These are phyloP conservation scores for Forbesichthys papilliferus DNA, from an alignment of 2,113 vertebrate genomes.

Conservation along the genomic window DNA sequence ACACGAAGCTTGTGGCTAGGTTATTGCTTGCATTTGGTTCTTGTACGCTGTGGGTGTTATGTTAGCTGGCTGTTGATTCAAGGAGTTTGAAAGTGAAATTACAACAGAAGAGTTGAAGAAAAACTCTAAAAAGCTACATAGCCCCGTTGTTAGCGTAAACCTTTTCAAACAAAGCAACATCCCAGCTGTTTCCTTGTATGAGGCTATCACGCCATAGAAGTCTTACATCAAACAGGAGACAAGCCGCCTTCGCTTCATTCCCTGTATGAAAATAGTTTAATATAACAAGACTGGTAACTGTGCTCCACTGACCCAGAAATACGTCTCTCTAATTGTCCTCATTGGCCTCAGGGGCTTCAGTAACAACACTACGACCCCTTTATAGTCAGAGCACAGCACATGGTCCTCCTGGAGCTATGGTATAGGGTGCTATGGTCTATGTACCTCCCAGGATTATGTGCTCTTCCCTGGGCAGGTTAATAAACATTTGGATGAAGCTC, in stretches of 20 bases:
- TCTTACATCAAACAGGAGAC: constrained; percentile 32
- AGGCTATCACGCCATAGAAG: constrained; percentile 21
- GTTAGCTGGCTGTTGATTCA: constrained; percentile 49
- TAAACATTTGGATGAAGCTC: background rate
- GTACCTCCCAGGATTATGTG: constrained; percentile 44
- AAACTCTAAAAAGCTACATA: constrained; percentile 30
- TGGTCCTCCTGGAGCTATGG: constrained; percentile 43
- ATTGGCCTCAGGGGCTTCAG: constrained; percentile 56
- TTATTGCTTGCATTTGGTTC: constrained; percentile 30
- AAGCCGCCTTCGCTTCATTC: constrained; percentile 19
- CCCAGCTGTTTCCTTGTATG: constrained; percentile 3
- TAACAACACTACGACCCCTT: constrained; percentile 62
- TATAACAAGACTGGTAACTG: constrained; percentile 46
- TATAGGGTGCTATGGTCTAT: constrained; percentile 11
- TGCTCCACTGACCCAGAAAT: constrained; percentile 70
- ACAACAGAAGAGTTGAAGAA: constrained; percentile 35
- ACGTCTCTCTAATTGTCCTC: constrained; percentile 72
- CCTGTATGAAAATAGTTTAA: constrained; percentile 35
- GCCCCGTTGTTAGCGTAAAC: constrained; percentile 25
- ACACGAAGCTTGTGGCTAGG: constrained; percentile 22
- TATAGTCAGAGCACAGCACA: constrained; percentile 44
- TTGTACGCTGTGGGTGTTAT: constrained; percentile 24
- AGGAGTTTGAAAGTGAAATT: constrained; percentile 29
- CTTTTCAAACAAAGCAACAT: constrained; percentile 39
- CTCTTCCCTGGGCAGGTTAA: constrained; percentile 35